Percentiles rank a stretch among this genome's conserved stretches.
Evolutionary conservation across 2,113 vertebrate genomes (phyloP).

Genomic region (Acinonyx jubatus): DNA sequence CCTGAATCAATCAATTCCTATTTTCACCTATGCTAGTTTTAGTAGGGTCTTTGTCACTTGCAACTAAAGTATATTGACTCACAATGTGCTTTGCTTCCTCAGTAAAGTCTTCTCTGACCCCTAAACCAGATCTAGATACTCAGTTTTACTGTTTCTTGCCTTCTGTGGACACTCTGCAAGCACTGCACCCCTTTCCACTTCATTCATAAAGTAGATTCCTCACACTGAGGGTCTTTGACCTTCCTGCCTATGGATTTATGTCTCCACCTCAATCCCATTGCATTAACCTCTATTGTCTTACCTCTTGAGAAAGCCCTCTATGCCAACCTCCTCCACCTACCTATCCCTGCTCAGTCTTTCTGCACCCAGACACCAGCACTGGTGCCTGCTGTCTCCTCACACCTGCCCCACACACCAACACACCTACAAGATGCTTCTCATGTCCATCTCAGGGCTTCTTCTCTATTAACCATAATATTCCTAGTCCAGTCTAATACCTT

Average conservation of each 20-base stretch:
- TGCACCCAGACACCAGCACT: neutral
- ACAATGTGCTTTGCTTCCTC: neutral
- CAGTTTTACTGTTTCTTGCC: neutral
- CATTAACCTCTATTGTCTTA: neutral
- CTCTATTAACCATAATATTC: neutral
- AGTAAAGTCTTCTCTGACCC: neutral
- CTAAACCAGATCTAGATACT: neutral
- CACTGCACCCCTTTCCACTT: neutral
- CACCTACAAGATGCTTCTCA: neutral
- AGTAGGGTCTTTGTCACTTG: neutral
- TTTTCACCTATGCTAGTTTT: neutral
- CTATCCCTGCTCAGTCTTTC: neutral
- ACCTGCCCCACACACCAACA: neutral
- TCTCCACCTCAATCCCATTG: neutral
- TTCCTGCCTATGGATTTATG: neutral
- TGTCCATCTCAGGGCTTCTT: neutral
- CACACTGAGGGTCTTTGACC: neutral
- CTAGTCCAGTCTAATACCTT: neutral
- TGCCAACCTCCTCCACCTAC: neutral
- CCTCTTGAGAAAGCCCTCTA: neutral
- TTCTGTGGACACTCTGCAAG: neutral
- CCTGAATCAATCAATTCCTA: neutral
- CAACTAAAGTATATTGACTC: neutral
- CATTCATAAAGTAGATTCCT: neutral
- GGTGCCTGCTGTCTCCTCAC: neutral